Percentiles rank a stretch among this genome's conserved stretches.
Evolutionary conservation across 2,888 invertebrate genomes (phyloP).

Genomic region (Danaus chrysippus): DNA sequence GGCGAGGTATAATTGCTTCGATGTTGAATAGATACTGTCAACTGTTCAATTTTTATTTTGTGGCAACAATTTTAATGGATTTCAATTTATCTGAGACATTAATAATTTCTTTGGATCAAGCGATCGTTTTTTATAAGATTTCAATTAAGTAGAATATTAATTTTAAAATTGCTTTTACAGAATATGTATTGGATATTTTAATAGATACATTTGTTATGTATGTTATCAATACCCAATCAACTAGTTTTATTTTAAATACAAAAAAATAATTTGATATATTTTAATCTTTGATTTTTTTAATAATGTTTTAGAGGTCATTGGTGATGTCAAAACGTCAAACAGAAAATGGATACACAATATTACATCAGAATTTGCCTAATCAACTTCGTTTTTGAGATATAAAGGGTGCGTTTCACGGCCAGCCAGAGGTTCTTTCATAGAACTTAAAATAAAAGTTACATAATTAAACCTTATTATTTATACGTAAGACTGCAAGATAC

Average conservation of each 20-base stretch:
- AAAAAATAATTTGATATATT: too few relatives aligned
- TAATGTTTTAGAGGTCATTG: background rate
- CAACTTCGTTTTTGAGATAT: background rate
- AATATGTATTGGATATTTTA: too few relatives aligned
- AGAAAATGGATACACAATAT: background rate
- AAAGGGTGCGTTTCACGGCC: too few relatives aligned
- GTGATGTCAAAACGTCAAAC: too few relatives aligned
- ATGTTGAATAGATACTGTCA: constrained; percentile 43
- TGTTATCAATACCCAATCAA: too few relatives aligned
- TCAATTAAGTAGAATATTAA: background rate
- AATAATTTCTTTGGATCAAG: constrained; percentile 10
- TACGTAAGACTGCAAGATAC: too few relatives aligned
- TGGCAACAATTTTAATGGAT: constrained; percentile 2
- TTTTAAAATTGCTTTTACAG: too few relatives aligned
- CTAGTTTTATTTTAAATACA: too few relatives aligned
- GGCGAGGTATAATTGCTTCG: constrained; percentile 44
- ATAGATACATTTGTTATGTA: too few relatives aligned
- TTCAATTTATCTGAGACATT: constrained; percentile 9
- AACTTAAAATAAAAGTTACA: too few relatives aligned
- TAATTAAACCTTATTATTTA: too few relatives aligned
- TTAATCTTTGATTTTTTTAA: background rate
- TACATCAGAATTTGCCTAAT: background rate
- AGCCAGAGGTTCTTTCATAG: too few relatives aligned
- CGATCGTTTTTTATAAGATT: background rate
- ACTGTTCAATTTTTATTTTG: constrained; percentile 25